Conservation (phyloP, 2,888 invertebrate species). For the Hypena proboscidalis region DNA sequence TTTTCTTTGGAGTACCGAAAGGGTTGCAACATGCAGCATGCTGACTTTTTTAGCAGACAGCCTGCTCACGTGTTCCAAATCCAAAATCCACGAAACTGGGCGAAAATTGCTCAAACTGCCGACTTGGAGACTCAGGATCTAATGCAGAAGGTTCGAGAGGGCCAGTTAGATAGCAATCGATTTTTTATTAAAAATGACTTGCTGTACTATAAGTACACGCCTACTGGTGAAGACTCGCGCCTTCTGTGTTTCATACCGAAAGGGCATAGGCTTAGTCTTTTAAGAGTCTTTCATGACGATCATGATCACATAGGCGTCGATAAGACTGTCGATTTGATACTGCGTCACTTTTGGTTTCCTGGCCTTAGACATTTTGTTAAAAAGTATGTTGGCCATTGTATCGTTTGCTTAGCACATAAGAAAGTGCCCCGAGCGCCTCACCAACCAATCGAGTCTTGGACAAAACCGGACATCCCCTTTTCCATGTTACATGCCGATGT, state of each 20-base stretch:
- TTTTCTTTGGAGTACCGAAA: slow-evolving; percentile 38
- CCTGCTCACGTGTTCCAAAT: slow-evolving; percentile 15
- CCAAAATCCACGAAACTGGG: slow-evolving; percentile 25
- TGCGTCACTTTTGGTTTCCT: slow-evolving; percentile 41
- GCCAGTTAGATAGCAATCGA: slow-evolving; percentile 1
- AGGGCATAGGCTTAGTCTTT: slow-evolving; percentile 38
- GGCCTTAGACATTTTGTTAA: slow-evolving; percentile 17
- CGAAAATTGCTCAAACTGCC: slow-evolving; percentile 18
- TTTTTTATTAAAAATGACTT: slow-evolving; percentile 10
- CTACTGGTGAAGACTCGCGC: slow-evolving; percentile 27
- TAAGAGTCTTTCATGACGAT: slow-evolving; percentile 41
- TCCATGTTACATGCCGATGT: background rate
- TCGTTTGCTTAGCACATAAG: slow-evolving; percentile 26
- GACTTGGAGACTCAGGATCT: slow-evolving; percentile 2
- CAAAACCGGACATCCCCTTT: slow-evolving; percentile 4
- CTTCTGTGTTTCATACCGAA: slow-evolving; percentile 40
- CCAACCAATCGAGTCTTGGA: slow-evolving; percentile 8
- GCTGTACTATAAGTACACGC: slow-evolving; percentile 14
- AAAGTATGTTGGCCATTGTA: slow-evolving; percentile 31
- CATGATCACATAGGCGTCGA: slow-evolving; percentile 30
- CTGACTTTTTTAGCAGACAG: slow-evolving; percentile 36
- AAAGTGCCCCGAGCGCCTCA: slow-evolving; percentile 10
- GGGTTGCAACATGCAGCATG: slow-evolving; percentile 33
- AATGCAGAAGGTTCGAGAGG: background rate
- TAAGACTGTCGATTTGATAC: slow-evolving; percentile 25